Evolutionary conservation across 2,113 vertebrate genomes (phyloP).

Genomic region (Amphiprion ocellaris): DNA sequence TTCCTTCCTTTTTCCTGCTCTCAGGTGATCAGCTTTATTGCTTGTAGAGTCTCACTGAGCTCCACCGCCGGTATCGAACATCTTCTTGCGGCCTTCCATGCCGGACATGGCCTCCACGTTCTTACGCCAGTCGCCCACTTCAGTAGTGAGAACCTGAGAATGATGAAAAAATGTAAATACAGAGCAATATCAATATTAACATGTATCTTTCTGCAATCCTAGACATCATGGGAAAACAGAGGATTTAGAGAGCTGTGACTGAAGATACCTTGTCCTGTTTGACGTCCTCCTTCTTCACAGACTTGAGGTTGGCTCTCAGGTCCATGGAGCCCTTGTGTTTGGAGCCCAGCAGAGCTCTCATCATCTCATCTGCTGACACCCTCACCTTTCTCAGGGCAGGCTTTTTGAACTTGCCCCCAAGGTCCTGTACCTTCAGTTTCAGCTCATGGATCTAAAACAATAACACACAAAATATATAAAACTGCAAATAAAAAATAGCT

Average conservation of each 20-base stretch:
- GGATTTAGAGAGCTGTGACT: background rate
- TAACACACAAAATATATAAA: background rate
- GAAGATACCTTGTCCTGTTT: constrained; percentile 87
- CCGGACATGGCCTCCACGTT: constrained; percentile 99
- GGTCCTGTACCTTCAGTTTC: constrained; percentile 95
- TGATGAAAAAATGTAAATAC: background rate
- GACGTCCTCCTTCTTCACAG: constrained; percentile 98
- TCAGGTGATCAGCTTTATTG: background rate
- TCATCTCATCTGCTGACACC: constrained; percentile 97
- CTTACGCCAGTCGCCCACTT: constrained; percentile 98
- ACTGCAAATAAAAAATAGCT: background rate
- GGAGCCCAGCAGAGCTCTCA: constrained; percentile 96
- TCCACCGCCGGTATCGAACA: constrained; percentile 93
- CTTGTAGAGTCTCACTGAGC: constrained; percentile 68
- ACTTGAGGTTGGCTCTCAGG: constrained; percentile 95
- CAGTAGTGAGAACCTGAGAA: constrained; percentile 89
- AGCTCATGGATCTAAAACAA: constrained; percentile 92
- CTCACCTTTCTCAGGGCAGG: constrained; percentile 94
- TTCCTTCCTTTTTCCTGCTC: background rate
- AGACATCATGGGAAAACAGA: background rate
- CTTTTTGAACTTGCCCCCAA: constrained; percentile 97
- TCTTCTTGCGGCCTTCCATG: constrained; percentile 99
- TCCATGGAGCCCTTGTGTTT: constrained; percentile 99
- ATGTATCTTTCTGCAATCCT: no score
- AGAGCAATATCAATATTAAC: no score